Evolutionary conservation across 1,140 invertebrate genomes (phyloP).

Genomic region (Drosophila lacertosa): DNA sequence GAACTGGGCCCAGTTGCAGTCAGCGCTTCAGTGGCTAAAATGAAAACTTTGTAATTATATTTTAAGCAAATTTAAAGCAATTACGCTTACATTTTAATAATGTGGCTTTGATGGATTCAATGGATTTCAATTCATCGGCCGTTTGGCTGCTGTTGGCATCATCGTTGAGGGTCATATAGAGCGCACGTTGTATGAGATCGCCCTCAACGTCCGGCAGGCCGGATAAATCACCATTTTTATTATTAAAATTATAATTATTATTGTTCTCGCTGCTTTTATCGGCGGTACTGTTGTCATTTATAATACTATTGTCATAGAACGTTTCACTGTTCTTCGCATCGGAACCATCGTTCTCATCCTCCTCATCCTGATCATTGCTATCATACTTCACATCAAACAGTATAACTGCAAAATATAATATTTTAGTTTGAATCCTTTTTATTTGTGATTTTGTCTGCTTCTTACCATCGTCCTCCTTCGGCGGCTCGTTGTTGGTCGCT

Average conservation of each 20-base stretch:
- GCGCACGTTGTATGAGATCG: constrained; percentile 69
- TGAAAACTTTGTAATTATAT: not conserved
- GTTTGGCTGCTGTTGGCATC: constrained; percentile 20
- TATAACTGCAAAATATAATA: constrained; percentile 44
- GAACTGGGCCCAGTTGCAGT: not conserved
- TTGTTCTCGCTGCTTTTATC: constrained; percentile 55
- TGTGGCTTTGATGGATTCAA: constrained; percentile 41
- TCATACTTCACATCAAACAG: constrained; percentile 74
- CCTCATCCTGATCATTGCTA: constrained; percentile 67
- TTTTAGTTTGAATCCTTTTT: not conserved
- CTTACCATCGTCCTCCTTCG: constrained; percentile 64
- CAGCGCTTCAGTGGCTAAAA: constrained; percentile 33
- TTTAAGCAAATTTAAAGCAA: not conserved
- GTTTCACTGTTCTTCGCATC: constrained; percentile 74
- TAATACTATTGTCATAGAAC: constrained; percentile 77
- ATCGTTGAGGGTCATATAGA: constrained; percentile 67
- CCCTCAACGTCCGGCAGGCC: constrained; percentile 52
- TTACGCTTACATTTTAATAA: constrained; percentile 35
- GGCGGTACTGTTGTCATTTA: constrained; percentile 13
- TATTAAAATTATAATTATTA: constrained; percentile 73
- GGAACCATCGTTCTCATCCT: constrained; percentile 71
- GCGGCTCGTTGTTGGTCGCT: constrained; percentile 30
- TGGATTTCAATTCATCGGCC: constrained; percentile 22
- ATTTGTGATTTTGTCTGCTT: not conserved
- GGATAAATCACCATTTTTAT: constrained; percentile 60